Evolutionary conservation across 2,113 vertebrate genomes (phyloP), one percentile per base, ranked within the genome.

Genomic region (Haplochromis burtoni): DNA sequence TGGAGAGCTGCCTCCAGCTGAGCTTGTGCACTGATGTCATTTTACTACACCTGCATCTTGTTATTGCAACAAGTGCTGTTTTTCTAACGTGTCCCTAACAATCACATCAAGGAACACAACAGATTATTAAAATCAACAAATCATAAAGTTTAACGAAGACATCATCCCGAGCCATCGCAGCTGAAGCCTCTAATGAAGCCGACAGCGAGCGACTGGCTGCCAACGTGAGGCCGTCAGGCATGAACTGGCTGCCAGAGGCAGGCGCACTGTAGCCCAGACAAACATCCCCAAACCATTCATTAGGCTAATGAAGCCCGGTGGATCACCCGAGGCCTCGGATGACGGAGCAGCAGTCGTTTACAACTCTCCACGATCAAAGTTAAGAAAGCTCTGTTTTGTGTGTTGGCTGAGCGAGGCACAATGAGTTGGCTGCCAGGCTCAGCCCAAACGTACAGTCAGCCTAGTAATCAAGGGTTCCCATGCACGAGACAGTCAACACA

Each of bases 241-340:
- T 71, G 85, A 90, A 84, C 87, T 7, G 24, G 53, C 73, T 89
- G 92, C 88, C 87, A 4, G 66, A 76, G 91, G 91, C 63, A 80
- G 85, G 89, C 87, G 2, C 17, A 63, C 81, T 80, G 73, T 14
- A 73, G 85, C 10, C 76, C 26, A 85, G 91, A 94, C 80, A 95
- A 95, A 97, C 96, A 96, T 96, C 95, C 95, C 26, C 95, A 76
- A 96, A 61, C 90, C 94, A 87, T 93, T 97, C 93, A 93, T 95
- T 94, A 95, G 93, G 79, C 88, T 92, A 90, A 93, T 94, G 94
- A 94, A 93, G 86, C 53, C 59, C 24, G 79, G 14, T 82, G 88
- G 86, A 94, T 88, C 63, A 86, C 93, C 92, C 26, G 84, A 93
- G 91, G 94, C 93, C 42, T 80, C 68, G 68, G 88, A 85, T 47